phyloP scores from a whole-genome alignment of 2,888 invertebrate genomes.

The Lepeophtheirus nordmannii region DNA sequence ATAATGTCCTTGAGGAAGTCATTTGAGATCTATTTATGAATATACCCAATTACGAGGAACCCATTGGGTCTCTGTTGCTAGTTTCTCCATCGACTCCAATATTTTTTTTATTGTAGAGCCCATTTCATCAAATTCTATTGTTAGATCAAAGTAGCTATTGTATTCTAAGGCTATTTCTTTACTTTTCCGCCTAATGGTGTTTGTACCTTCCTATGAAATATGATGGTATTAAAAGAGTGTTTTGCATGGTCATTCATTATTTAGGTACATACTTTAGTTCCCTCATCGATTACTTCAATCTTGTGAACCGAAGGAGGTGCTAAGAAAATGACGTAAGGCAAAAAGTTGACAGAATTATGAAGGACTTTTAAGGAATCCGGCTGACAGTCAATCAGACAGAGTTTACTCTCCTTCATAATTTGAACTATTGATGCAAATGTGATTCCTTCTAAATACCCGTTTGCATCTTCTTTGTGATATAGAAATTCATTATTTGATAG shows the following conservation, averaged over 20 bases:
- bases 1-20: no score
- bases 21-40: constrained; percentile 5
- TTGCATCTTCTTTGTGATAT: neutral
- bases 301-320: constrained; percentile 6
- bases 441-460: neutral
- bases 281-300: neutral
- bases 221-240: neutral
- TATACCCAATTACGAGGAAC: constrained; percentile 24
- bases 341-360: constrained; percentile 17
- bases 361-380: constrained; percentile 19
- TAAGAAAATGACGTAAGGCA: constrained; percentile 21
- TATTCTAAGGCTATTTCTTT: constrained; percentile 5
- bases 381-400: constrained; percentile 1
- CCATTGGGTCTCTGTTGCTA: constrained; percentile 23
- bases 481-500: constrained; percentile 16
- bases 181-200: neutral
- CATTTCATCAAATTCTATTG: constrained; percentile 2
- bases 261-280: neutral
- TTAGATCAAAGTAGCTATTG: constrained; percentile 8
- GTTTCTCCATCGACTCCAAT: constrained; percentile 7
- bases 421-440: constrained; percentile 1
- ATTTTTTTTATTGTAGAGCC: neutral
- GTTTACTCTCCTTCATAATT: constrained; percentile 15
- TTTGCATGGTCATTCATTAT: neutral
- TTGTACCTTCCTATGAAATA: constrained; percentile 4